Conservation (phyloP, 2,888 invertebrate species). For the Stenodera caucasica region DNA sequence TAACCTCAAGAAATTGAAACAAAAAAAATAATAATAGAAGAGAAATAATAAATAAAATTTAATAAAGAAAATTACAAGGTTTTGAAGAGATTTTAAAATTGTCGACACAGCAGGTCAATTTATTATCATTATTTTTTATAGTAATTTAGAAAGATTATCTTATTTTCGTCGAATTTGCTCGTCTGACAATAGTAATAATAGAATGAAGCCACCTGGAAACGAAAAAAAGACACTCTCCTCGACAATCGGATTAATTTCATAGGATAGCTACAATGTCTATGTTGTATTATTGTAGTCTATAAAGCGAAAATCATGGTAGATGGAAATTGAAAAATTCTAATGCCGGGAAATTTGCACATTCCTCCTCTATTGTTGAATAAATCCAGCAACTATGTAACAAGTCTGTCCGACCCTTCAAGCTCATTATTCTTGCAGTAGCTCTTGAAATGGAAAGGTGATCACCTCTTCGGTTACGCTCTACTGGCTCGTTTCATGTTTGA, state of each 20-base stretch:
- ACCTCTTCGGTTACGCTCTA: slow-evolving; percentile 1
- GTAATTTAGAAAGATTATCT: background rate
- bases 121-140: too few species aligned
- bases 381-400: background rate
- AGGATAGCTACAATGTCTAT: background rate
- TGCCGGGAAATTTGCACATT: background rate
- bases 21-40: too few species aligned
- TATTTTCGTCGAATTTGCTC: background rate
- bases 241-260: slow-evolving; percentile 1
- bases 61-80: background rate
- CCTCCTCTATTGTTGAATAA: background rate
- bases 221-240: slow-evolving; percentile 1
- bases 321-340: slow-evolving; percentile 3
- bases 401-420: background rate
- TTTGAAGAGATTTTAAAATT: background rate
- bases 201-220: slow-evolving; percentile 4
- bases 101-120: slow-evolving; percentile 2
- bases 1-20: background rate
- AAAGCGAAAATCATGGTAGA: background rate
- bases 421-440: slow-evolving; percentile 6
- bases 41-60: background rate
- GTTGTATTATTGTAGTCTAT: background rate
- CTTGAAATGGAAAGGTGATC: slow-evolving; percentile 7
- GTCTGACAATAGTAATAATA: background rate
- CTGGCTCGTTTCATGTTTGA: slow-evolving; percentile 3